Conservation (phyloP, 2,888 invertebrate genomes). For the Spodoptera exigua region DNA sequence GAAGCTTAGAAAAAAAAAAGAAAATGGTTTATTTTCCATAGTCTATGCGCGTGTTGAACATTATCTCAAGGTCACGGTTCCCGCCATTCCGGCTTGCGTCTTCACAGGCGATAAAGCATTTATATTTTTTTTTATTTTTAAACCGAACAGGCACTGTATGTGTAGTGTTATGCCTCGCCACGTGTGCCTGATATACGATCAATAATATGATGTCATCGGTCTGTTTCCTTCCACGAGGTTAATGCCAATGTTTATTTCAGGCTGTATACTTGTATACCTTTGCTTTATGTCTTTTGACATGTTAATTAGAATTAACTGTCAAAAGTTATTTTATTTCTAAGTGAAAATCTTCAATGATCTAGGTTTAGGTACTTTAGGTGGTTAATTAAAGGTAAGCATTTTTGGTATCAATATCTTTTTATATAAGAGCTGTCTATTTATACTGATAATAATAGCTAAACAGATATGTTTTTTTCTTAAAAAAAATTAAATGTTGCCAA, state of each 20-base stretch:
- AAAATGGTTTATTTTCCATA: background rate
- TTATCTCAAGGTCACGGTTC: conserved; percentile 26
- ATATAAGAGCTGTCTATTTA: no score
- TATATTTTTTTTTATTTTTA: conserved; percentile 53
- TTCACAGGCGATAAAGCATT: conserved; percentile 53
- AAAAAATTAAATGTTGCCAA: conserved; percentile 4
- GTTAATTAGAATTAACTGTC: no score
- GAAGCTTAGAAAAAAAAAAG: no score
- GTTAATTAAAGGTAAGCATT: no score
- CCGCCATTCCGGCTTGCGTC: conserved; percentile 13
- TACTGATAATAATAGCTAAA: no score
- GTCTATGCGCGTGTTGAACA: conserved; percentile 3
- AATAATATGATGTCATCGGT: conserved; percentile 52
- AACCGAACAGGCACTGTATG: conserved; percentile 26
- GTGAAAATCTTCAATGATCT: no score
- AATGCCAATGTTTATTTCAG: conserved; percentile 28
- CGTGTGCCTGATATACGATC: conserved; percentile 41
- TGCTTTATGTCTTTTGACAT: conserved; percentile 1
- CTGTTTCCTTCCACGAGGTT: conserved; percentile 29
- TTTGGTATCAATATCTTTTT: no score
- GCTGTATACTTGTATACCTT: conserved; percentile 17
- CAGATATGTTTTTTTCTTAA: background rate
- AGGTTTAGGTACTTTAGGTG: no score
- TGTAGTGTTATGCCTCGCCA: conserved; percentile 24
- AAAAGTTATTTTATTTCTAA: no score